phyloP scores from a whole-genome alignment of 2,888 invertebrate genomes.

The Chrysolina oricalcia region DNA sequence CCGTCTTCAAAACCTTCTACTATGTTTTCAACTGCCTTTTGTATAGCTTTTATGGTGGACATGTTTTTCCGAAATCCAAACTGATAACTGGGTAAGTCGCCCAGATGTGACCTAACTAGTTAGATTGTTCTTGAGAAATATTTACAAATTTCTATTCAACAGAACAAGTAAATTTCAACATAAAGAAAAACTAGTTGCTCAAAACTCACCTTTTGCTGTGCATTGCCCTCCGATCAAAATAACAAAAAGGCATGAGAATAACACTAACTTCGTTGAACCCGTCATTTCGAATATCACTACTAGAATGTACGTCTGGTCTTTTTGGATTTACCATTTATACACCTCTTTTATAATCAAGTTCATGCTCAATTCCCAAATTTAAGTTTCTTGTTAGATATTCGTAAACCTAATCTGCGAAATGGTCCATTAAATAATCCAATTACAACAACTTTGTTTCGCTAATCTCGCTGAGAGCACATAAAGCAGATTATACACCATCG shows the following conservation, averaged over 20 bases:
- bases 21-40: too few relatives aligned
- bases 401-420: neutral
- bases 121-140: too few relatives aligned
- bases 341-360: neutral
- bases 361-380: neutral
- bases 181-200: too few relatives aligned
- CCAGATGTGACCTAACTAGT: too few relatives aligned
- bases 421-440: conserved; percentile 10
- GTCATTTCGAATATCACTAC: neutral
- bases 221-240: neutral
- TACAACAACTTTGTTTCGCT: neutral
- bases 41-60: too few relatives aligned
- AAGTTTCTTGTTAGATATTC: neutral
- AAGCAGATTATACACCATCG: neutral
- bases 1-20: too few relatives aligned
- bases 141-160: too few relatives aligned
- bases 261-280: neutral
- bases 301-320: neutral
- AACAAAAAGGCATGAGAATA: neutral
- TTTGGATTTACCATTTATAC: neutral
- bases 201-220: neutral
- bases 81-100: too few relatives aligned
- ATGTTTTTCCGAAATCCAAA: too few relatives aligned
- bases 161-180: too few relatives aligned
- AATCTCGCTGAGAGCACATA: conserved; percentile 7